Evolutionary conservation across 2,113 vertebrate species (phyloP).

Genomic region (Vireo altiloquus): DNA sequence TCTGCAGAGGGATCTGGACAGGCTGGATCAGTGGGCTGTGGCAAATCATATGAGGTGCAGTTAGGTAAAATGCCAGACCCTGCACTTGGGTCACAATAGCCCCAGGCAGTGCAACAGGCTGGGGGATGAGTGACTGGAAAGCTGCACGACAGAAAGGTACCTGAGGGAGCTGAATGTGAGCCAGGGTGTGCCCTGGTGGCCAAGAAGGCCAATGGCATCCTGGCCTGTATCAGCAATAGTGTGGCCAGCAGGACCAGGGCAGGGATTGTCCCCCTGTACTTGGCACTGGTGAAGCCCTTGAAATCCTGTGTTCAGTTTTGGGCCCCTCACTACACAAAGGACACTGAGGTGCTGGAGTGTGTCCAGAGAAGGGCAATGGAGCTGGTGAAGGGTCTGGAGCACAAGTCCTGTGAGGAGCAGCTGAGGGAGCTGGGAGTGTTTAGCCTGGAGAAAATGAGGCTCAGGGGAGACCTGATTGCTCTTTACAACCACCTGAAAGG

Average conservation of each 20-base stretch:
- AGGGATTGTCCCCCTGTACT: not conserved
- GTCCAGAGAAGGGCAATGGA: not conserved
- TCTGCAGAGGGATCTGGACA: not conserved
- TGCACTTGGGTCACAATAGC: not conserved
- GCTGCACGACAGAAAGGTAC: fast-evolving
- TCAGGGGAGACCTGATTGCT: not conserved
- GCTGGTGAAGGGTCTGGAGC: not conserved
- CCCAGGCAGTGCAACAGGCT: not conserved
- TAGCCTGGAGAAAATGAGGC: not conserved
- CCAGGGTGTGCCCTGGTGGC: not conserved
- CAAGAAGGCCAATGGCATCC: not conserved
- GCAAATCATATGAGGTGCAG: not conserved
- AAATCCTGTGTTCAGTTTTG: not conserved
- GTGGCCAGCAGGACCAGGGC: not conserved
- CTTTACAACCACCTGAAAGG: not conserved
- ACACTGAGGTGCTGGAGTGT: not conserved
- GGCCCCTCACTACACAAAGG: not conserved
- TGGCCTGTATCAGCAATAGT: fast-evolving
- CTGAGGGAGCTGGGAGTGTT: not conserved
- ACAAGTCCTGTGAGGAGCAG: not conserved
- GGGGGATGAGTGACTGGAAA: not conserved
- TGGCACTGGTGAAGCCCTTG: fast-evolving
- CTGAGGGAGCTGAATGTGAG: not conserved
- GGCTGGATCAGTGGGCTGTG: not conserved
- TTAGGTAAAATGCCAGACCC: not conserved